phyloP scores from a whole-genome alignment of 2,888 invertebrate genomes.

The Sarcophaga subvicina region DNA sequence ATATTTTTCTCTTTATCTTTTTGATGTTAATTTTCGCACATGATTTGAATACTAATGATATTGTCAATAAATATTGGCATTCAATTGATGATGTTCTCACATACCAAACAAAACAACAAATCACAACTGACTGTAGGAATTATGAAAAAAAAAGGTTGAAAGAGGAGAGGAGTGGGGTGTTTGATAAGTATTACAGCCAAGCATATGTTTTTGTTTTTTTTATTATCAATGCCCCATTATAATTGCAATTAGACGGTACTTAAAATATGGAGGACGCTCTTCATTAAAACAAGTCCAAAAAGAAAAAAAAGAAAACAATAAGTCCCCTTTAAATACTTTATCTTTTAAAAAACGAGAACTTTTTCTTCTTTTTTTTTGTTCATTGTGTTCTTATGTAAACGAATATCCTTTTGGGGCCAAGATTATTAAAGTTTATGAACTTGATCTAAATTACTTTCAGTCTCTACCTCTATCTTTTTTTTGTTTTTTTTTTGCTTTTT shows the following conservation, averaged over 20 bases:
- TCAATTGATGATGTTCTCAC: slow-evolving; percentile 24
- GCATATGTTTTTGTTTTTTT: neutral
- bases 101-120: neutral
- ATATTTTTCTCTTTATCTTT: slow-evolving; percentile 43
- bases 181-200: neutral
- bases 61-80: slow-evolving; percentile 55
- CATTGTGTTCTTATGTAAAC: neutral
- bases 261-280: neutral
- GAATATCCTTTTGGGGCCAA: slow-evolving; percentile 44
- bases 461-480: neutral
- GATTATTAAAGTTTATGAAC: slow-evolving; percentile 53
- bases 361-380: too few species aligned
- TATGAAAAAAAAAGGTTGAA: neutral
- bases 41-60: slow-evolving; percentile 64
- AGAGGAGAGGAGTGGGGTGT: neutral
- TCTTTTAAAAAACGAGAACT: neutral
- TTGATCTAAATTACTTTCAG: slow-evolving; percentile 56
- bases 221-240: slow-evolving; percentile 34
- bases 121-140: neutral
- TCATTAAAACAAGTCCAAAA: neutral
- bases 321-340: neutral
- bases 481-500: slow-evolving; percentile 21
- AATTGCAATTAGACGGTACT: slow-evolving; percentile 34
- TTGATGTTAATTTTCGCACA: slow-evolving; percentile 64
- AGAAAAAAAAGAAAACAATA: neutral